Base-by-base conservation (phyloP, 2,113 vertebrate species). In the Tamias sibiricus region DNA sequence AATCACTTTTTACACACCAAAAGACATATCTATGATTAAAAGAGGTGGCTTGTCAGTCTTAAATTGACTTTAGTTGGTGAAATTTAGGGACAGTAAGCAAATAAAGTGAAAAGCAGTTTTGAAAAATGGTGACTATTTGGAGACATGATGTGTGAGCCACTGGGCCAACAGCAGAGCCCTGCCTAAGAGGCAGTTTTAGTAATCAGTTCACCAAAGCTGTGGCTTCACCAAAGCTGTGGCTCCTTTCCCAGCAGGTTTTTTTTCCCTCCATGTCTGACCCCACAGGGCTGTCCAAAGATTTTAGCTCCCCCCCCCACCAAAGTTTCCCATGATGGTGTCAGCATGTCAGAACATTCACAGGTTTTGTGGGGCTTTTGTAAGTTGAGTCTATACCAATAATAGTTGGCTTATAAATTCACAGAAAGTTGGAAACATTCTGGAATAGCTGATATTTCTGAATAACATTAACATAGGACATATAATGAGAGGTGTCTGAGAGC, bases 341-440 rank as follows among this genome's bases (percentile, higher is more conserved):
- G 37, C 20, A 30, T 4, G 3, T 68, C 52, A 93, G 52, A 91
- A 40, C 24, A 88, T 82, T 91, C 44, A 37, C 20, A 76, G 24
- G 8, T 75, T 64, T 75, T 28, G 1, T 77, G 13, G 16, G 75
- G 66, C 52, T 83, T 97, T 85, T 79, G 30, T 59, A 91, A 82
- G 4, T 85, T 88, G 76, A 1, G 7, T 74, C 13, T 80, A 13
- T 90, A 68, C 59, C 72, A 92, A 17, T 76, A 93, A 82, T 49
- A 49, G 57, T 75, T 35, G n/a, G 13, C 22, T 20, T 92, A 9
- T 82, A 87, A 92, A 92, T 74, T 96, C 40, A 95, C 4, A 83
- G n/a, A 90, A 83, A 87, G 57, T 74, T 96, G 57, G 44, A 90
- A 95, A 96, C 22, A 79, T 74, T 90, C n/a, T 93, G 22, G 17